Evolutionary conservation across 2,888 invertebrate genomes (phyloP).

Genomic region (Trachelus tabidus): DNA sequence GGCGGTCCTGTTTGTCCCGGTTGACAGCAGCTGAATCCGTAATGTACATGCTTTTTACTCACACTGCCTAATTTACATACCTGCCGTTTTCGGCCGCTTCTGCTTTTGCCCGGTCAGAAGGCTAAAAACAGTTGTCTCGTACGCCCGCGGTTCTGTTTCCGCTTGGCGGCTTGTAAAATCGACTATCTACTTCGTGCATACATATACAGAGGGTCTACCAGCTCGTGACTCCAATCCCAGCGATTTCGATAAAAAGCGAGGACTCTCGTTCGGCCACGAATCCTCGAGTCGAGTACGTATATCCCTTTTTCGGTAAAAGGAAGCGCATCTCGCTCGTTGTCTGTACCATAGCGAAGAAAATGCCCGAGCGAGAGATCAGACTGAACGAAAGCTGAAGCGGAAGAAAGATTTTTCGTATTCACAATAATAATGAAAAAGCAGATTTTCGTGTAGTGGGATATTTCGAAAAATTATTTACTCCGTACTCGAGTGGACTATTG

Average conservation of each 20-base stretch:
- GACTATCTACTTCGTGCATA: neutral
- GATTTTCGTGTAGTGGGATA: neutral
- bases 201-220: neutral
- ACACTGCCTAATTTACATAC: conserved; percentile 1
- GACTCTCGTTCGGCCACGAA: neutral
- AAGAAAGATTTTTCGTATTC: no score
- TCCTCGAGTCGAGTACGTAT: neutral
- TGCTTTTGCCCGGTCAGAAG: neutral
- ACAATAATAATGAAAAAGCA: no score
- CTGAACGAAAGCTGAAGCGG: no score
- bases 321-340: neutral
- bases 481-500: neutral
- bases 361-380: neutral
- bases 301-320: neutral
- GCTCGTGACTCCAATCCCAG: neutral
- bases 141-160: neutral
- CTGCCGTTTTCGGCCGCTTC: neutral
- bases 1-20: conserved; percentile 1
- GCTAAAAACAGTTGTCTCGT: neutral
- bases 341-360: neutral
- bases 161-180: neutral
- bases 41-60: conserved; percentile 5
- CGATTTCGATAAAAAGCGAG: neutral
- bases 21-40: conserved; percentile 8
- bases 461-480: neutral